A percentile compares a stretch with the other conserved stretches of the same genome.
Evolutionary conservation across 2,797 vertebrate genomes (phyloP).

Genomic region (Linurgus olivaceus): DNA sequence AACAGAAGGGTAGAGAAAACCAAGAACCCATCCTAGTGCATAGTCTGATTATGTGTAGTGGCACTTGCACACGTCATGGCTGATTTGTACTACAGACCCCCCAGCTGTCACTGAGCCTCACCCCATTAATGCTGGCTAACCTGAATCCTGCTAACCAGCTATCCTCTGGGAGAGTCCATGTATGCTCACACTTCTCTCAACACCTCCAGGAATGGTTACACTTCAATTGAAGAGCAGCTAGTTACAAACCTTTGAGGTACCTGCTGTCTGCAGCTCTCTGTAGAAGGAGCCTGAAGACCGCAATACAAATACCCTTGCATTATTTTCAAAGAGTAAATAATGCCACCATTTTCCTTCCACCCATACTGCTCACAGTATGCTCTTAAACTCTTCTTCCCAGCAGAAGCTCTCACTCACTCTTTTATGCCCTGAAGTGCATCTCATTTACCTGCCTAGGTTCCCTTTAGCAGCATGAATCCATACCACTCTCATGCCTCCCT

Average conservation of each 20-base stretch:
- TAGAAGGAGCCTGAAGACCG: background rate
- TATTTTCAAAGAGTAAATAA: background rate
- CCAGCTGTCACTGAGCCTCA: background rate
- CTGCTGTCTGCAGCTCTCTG: background rate
- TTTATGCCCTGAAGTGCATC: background rate
- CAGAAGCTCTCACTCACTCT: background rate
- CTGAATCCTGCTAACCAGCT: background rate
- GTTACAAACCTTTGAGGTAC: background rate
- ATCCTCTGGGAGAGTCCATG: background rate
- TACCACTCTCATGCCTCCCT: background rate
- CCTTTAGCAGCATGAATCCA: background rate
- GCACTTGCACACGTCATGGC: background rate
- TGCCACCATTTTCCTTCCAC: background rate
- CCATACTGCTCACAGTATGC: background rate
- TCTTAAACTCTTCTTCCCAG: background rate
- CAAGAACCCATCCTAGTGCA: background rate
- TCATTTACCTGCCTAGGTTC: background rate
- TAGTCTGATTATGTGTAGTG: fast-evolving
- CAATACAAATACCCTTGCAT: background rate
- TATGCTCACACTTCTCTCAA: background rate
- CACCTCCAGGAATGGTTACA: background rate
- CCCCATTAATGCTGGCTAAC: background rate
- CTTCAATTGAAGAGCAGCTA: background rate
- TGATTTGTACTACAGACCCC: background rate
- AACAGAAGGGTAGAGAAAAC: background rate